Conservation (phyloP, 2,797 vertebrate species). For the Poeciliopsis infans region DNA sequence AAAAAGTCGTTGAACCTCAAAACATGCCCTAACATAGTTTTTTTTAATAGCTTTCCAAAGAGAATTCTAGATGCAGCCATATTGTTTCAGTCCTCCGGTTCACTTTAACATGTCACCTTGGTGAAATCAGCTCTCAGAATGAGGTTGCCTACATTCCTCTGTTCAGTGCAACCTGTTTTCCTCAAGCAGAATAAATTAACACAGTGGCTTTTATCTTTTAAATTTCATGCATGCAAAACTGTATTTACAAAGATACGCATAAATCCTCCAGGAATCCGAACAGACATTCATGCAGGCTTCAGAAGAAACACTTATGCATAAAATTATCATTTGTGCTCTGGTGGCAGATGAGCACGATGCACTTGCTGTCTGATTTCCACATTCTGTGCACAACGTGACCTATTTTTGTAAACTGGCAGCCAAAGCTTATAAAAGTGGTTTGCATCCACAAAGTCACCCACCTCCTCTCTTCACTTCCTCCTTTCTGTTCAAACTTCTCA, state of each 20-base stretch:
- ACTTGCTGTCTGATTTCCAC: constrained; percentile 19
- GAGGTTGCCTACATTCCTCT: constrained; percentile 37
- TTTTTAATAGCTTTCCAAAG: constrained; percentile 12
- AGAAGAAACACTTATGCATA: constrained; percentile 27
- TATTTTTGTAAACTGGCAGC: constrained; percentile 59
- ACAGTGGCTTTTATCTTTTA: constrained; percentile 7
- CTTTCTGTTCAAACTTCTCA: constrained; percentile 1
- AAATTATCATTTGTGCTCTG: constrained; percentile 27
- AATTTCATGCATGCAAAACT: constrained; percentile 9
- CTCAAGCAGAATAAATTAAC: constrained; percentile 33
- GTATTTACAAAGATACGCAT: constrained; percentile 1
- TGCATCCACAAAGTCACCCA: constrained; percentile 36
- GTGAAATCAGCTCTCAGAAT: constrained; percentile 54
- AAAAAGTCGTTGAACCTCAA: not conserved
- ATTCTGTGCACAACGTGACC: constrained; percentile 49
- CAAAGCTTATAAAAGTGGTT: constrained; percentile 41
- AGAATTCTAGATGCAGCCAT: constrained; percentile 24
- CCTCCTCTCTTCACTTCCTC: not conserved
- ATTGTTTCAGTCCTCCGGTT: constrained; percentile 41
- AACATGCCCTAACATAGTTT: not conserved
- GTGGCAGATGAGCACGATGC: constrained; percentile 3
- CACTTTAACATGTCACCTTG: constrained; percentile 52
- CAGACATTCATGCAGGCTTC: not conserved
- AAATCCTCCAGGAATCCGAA: constrained; percentile 14
- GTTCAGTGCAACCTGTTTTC: constrained; percentile 50